Base-by-base conservation (phyloP, 1,140 invertebrate genomes). In the Pogonus chalceus region DNA sequence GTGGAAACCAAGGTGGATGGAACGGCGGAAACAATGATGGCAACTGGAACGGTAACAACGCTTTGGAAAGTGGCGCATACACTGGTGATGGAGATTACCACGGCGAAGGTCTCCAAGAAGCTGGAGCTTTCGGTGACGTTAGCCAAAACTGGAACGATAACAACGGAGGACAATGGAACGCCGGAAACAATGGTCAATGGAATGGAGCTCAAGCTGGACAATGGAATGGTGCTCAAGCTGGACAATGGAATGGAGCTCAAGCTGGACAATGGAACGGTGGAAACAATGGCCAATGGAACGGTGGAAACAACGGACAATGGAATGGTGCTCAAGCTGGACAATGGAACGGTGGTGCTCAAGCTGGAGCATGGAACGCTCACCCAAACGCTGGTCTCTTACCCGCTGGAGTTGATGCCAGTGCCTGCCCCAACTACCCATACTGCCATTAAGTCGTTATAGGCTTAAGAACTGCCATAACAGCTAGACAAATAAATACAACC, bases 381-480 rank as follows among this genome's bases (percentile, higher is more conserved):
- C 24, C 51, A 26, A 54, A 51, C 10, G 70, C 68, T 14, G 64
- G 65, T 23, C 67, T 69, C 54, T 76, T 75, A 59, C 76, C 76
- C 2, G 76, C 76, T 35, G 73, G 72, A 59, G 69, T 77, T 54
- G 70, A 71, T 56, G 66, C 76, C 1, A 70, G 75, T 4, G 65
- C 71, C 35, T 79, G 77, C 66, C 77, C 76, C 56, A 79, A 79
- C 72, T 79, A 79, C 65, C 77, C 78, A 1, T 79, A 74, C 72
- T 79, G 77, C 60, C 70, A 67, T 60, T 73, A 70, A 67, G 65
- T 56, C 1, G 50, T 43, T 43, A 4, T n/a, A n/a, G n/a, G 3
- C 37, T 10, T 10, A 18, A 10, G 18, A 43, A 43, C 18, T 43
- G 37, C 18, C 37, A 43, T 18, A 7, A 43, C 37, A 43, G 18